Evolutionary conservation across 2,113 vertebrate species (phyloP).

Genomic region (Elaphurus davidianus): DNA sequence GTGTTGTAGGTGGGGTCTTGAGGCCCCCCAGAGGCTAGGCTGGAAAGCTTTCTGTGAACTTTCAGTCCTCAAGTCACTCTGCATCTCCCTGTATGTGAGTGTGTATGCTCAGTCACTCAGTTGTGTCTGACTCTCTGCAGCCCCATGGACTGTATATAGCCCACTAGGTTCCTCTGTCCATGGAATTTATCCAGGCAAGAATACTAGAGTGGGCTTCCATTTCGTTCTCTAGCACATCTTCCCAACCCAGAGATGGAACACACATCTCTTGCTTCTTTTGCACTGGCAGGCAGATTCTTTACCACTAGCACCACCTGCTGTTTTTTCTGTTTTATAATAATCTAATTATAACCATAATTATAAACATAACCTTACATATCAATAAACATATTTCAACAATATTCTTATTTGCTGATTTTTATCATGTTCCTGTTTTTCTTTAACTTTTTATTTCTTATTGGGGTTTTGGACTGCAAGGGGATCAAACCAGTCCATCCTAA

Average conservation of each 20-base stretch:
- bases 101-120: not conserved
- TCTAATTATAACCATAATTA: not conserved
- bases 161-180: not conserved
- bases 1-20: not conserved
- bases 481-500: not conserved
- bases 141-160: not conserved
- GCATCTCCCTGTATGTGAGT: not conserved
- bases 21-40: not conserved
- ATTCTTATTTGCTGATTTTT: not conserved
- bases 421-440: not conserved
- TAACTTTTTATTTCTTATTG: not conserved
- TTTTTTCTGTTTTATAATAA: not conserved
- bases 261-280: not conserved
- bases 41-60: not conserved
- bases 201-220: not conserved
- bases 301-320: not conserved
- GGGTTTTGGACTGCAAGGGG: not conserved
- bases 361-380: not conserved
- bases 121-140: not conserved
- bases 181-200: not conserved
- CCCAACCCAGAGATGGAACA: not conserved
- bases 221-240: not conserved
- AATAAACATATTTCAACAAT: not conserved
- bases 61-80: not conserved
- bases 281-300: not conserved